phyloP scores from a whole-genome alignment of 2,113 vertebrate species.

The Lasiurus cinereus region DNA sequence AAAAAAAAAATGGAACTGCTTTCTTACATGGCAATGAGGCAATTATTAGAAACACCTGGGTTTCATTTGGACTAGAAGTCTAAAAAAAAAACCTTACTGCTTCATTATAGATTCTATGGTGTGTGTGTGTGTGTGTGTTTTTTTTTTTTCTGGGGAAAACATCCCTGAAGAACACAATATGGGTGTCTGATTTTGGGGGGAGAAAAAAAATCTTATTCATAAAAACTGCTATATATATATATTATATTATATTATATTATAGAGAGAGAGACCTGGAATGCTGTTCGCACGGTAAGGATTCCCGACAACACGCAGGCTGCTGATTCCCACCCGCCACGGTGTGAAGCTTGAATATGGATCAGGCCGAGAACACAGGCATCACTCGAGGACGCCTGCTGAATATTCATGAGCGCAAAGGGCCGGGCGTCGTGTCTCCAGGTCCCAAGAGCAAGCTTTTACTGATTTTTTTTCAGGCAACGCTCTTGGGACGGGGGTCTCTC shows the following conservation, averaged over 20 bases:
- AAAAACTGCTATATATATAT: neutral
- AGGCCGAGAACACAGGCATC: neutral
- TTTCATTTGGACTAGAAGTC: neutral
- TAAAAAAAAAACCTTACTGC: neutral
- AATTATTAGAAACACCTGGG: constrained; percentile 26
- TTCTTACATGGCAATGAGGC: neutral
- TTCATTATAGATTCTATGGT: neutral
- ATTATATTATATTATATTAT: neutral
- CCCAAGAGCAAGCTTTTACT: neutral
- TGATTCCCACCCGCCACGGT: constrained; percentile 2
- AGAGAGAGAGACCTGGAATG: neutral
- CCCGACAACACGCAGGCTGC: neutral
- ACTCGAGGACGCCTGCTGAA: neutral
- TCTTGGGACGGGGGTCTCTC: too few relatives aligned
- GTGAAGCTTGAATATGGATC: neutral
- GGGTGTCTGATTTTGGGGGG: neutral
- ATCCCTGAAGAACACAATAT: neutral
- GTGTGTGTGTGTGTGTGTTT: too few relatives aligned
- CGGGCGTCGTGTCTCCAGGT: neutral
- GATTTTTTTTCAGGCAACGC: neutral
- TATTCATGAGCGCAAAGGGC: neutral
- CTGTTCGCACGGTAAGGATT: neutral
- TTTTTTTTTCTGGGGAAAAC: constrained; percentile 30
- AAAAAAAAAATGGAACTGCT: neutral
- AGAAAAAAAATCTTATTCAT: neutral